A percentile compares a stretch with the other conserved stretches of the same genome.
Conservation (phyloP, 2,888 invertebrate species). For the Diabrotica balteata region DNA sequence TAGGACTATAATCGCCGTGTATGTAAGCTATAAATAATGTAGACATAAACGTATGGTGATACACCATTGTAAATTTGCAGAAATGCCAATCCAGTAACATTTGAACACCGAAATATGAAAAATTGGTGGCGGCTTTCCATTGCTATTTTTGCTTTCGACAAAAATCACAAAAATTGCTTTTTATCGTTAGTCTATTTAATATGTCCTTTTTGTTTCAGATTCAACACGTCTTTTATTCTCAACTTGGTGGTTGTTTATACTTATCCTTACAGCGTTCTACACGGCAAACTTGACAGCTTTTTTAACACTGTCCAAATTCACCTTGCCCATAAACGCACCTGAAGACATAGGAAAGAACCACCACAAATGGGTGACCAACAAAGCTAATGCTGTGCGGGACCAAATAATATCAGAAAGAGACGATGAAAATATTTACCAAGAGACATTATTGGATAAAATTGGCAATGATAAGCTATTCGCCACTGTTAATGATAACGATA, state of each 20-base stretch:
- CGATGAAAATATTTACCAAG: conserved; percentile 13
- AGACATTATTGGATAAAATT: conserved; percentile 31
- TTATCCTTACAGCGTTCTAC: conserved; percentile 86
- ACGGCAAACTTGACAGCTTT: conserved; percentile 91
- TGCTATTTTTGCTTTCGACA: too few species aligned
- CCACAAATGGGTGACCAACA: conserved; percentile 74
- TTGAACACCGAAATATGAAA: too few species aligned
- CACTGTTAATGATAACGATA: conserved; percentile 51
- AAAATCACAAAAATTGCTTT: too few species aligned
- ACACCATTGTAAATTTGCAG: too few species aligned
- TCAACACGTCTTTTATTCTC: conserved; percentile 84
- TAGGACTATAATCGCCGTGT: too few species aligned
- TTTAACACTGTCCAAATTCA: conserved; percentile 83
- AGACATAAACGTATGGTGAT: too few species aligned
- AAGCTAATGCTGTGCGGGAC: conserved; percentile 72
- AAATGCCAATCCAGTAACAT: too few species aligned
- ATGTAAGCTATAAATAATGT: too few species aligned
- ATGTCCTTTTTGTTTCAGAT: conserved; percentile 63
- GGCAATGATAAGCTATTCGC: conserved; percentile 27
- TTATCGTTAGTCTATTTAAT: too few species aligned
- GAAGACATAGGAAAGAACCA: conserved; percentile 69
- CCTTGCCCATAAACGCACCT: conserved; percentile 76
- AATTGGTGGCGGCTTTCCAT: too few species aligned
- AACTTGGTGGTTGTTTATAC: conserved; percentile 92
- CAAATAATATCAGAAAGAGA: conserved; percentile 29